Evolutionary conservation across 1,140 invertebrate genomes (phyloP), one percentile per base, ranked within the genome.

Genomic region (Bombus consobrinus): DNA sequence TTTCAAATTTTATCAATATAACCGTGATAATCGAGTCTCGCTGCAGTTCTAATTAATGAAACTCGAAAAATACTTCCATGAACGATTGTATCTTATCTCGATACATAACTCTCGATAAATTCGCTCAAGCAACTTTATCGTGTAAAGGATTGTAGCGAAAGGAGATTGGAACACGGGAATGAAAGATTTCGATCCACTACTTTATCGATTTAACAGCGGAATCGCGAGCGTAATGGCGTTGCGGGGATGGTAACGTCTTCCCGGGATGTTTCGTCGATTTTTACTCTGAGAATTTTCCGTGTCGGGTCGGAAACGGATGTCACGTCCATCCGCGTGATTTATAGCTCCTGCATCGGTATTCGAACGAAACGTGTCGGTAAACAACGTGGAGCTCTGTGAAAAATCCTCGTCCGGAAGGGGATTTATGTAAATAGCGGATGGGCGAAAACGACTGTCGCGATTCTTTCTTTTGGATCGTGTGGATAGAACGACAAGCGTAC

Each of bases 241-340:
- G 18, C 13, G 69, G 15, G n/a, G 12, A 13, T 10, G 4, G n/a
- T 28, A 39, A 41, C 76, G 25, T 79, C 37, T 25, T 72, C 18
- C 47, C 79, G 25, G 6, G 43, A 28, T 43, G 43, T 37, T 25
- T 32, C 57, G 80, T 74, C 80, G 80, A 82, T 82, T 82, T 74
- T 82, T 64, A 34, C 5, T 57, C 64, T 34, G 71, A 37, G 34
- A 69, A 69, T 69, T 53, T 69, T 28, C 39, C 69, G 66, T 68
- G 43, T 37, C 10, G 43, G 12, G 25, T 57, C 37, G 53, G n/a
- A n/a, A 74, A 53, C 81, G 73, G 81, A 76, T 83, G 72, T 66
- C 72, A 77, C 81, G 72, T 83, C 71, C 43, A 25, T 12, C 41
- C 32, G 73, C 34, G 41, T 83, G 81, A 83, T 83, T 83, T 83